Conservation (phyloP, 2,888 invertebrate genomes). For the Tetheella fluctuosa region DNA sequence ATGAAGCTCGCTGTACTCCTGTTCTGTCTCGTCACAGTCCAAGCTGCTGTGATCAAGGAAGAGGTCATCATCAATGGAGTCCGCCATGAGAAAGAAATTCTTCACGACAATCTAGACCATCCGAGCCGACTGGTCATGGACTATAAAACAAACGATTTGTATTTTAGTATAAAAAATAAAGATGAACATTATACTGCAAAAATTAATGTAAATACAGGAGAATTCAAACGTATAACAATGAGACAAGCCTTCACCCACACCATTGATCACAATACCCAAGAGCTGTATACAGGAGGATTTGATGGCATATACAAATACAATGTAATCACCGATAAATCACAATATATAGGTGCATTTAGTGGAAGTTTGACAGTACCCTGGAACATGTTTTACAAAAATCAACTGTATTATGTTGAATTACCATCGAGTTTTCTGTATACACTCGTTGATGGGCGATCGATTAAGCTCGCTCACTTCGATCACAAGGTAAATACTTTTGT, state of each 20-base stretch:
- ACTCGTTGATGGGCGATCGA: not conserved
- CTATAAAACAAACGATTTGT: not conserved
- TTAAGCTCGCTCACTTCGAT: not conserved
- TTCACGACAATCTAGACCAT: not conserved
- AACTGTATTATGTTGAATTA: too few relatives aligned
- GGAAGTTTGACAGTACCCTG: not conserved
- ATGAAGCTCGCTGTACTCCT: not conserved
- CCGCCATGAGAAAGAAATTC: not conserved
- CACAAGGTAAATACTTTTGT: not conserved
- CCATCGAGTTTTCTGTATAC: not conserved
- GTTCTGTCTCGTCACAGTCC: not conserved
- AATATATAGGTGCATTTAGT: not conserved
- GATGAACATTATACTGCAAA: not conserved
- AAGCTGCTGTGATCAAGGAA: not conserved
- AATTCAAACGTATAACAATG: too few relatives aligned
- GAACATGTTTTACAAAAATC: not conserved
- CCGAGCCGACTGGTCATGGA: not conserved
- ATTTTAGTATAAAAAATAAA: not conserved
- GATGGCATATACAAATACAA: not conserved
- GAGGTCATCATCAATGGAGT: not conserved
- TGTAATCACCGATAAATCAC: not conserved
- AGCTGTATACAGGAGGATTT: not conserved
- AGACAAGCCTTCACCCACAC: too few relatives aligned
- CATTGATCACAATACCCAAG: not conserved
- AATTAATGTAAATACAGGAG: not conserved